These are phyloP conservation scores for Oegoconia quadripuncta DNA, from an alignment of 2,888 invertebrate species.

Conservation along the genomic window DNA sequence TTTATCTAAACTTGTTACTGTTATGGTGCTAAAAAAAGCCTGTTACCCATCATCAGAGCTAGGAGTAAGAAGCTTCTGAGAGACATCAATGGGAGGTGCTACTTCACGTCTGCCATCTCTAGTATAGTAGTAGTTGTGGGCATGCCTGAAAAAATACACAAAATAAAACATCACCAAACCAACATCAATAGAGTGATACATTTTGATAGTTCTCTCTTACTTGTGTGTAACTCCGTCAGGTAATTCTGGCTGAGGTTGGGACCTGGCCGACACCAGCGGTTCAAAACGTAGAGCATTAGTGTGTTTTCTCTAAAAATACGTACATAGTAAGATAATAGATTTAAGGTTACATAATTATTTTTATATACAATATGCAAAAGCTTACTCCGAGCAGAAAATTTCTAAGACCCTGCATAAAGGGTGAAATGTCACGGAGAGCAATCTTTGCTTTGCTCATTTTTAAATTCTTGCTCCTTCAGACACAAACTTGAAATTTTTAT, in stretches of 20 bases:
- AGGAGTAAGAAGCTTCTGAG: conserved; percentile 52
- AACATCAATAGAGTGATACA: neutral
- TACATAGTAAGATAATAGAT: conserved; percentile 12
- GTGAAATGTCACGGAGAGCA: conserved; percentile 82
- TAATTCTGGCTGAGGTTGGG: conserved; percentile 88
- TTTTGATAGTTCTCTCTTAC: conserved; percentile 31
- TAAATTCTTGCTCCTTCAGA: neutral
- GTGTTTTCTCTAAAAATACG: conserved; percentile 76
- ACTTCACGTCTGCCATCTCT: conserved; percentile 92
- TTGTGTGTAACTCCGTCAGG: conserved; percentile 91
- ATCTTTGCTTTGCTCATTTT: conserved; percentile 65
- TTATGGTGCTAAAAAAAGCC: too few species aligned
- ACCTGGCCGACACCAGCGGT: conserved; percentile 83
- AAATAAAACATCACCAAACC: neutral
- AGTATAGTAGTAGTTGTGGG: conserved; percentile 89
- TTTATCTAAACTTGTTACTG: neutral
- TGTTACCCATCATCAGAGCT: conserved; percentile 61
- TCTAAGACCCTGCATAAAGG: conserved; percentile 79
- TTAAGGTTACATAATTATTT: conserved; percentile 41
- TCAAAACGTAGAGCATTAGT: conserved; percentile 83
- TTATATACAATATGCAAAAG: conserved; percentile 14
- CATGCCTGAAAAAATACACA: conserved; percentile 63
- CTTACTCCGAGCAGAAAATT: conserved; percentile 84
- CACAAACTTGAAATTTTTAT: neutral
- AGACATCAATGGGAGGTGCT: conserved; percentile 81